Conservation (phyloP, 2,113 vertebrate species). For the Okapia johnstoni region DNA sequence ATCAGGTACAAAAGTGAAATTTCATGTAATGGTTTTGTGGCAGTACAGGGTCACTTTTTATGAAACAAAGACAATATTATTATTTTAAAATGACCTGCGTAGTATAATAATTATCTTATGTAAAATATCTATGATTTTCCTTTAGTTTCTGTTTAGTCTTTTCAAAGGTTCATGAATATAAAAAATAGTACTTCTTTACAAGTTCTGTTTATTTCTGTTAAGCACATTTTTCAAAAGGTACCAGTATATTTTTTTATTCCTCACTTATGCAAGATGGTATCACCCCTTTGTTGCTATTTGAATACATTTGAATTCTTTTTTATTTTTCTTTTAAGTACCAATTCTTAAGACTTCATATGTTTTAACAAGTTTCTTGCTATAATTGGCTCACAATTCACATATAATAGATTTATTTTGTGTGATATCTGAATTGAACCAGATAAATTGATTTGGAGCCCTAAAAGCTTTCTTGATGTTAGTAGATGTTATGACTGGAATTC, state of each 20-base stretch:
- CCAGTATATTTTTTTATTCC: background rate
- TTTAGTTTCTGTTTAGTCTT: background rate
- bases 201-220: background rate
- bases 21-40: background rate
- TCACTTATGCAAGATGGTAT: background rate
- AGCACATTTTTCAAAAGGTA: background rate
- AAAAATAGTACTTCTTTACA: background rate
- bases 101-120: background rate
- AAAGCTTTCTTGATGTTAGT: background rate
- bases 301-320: background rate
- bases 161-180: background rate
- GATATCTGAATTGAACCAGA: background rate
- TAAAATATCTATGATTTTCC: background rate
- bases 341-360: background rate
- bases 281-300: background rate
- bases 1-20: background rate
- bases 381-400: background rate
- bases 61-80: background rate
- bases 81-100: background rate
- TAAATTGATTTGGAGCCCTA: background rate
- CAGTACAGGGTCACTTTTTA: background rate
- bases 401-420: background rate
- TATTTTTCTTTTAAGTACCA: background rate
- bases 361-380: background rate
- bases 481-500: background rate